phyloP scores from a whole-genome alignment of 1,140 invertebrate species.

The Marisa cornuarietis region DNA sequence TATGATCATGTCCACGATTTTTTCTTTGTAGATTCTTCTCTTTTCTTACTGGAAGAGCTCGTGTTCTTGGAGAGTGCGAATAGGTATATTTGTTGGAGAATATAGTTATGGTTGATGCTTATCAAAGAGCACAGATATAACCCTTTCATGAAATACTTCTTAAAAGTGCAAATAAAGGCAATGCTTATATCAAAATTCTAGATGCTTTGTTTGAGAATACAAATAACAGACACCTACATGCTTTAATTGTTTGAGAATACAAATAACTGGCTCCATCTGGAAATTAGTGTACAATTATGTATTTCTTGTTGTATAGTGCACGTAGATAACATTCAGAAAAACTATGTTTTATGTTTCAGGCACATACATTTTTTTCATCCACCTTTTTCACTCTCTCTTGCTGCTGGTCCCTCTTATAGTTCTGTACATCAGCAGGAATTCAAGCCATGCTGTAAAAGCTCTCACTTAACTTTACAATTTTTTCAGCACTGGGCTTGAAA shows the following conservation, averaged over 20 bases:
- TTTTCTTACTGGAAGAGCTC: conserved; percentile 94
- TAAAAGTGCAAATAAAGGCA: too few species aligned
- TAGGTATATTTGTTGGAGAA: conserved; percentile 70
- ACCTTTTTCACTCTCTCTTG: too few species aligned
- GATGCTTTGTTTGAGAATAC: background rate
- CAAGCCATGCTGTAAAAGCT: too few species aligned
- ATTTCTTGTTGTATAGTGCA: background rate
- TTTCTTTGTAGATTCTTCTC: conserved; percentile 76
- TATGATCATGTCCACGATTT: too few species aligned
- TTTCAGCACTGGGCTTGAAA: conserved; percentile 84
- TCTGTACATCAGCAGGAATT: too few species aligned
- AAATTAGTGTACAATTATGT: background rate
- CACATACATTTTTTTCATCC: too few species aligned
- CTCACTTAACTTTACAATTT: too few species aligned
- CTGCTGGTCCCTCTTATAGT: too few species aligned
- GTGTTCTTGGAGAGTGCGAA: conserved; percentile 89
- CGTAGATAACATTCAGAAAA: too few species aligned
- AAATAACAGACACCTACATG: background rate
- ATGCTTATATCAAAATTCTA: too few species aligned
- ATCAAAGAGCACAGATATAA: too few species aligned
- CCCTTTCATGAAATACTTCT: background rate
- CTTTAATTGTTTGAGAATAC: background rate
- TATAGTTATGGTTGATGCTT: background rate
- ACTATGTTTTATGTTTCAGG: too few species aligned
- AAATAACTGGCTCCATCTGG: background rate